Base-by-base conservation (phyloP, 2,113 vertebrate species). In the Anhinga rufa region DNA sequence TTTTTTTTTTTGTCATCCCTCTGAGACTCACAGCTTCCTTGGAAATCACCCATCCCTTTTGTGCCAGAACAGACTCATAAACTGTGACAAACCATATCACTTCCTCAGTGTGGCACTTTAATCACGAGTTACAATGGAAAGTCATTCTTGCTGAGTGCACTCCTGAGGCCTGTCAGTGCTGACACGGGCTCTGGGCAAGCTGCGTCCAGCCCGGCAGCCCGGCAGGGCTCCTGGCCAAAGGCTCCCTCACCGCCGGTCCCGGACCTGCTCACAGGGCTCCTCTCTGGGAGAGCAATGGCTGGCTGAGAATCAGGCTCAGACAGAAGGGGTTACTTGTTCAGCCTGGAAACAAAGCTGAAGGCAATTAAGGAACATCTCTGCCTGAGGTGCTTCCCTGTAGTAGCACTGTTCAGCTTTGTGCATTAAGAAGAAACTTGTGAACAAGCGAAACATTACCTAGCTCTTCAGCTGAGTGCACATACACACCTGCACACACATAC, bases 211-310 rank as follows among this genome's bases (percentile, higher is more conserved):
- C 19, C 4, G 2, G 46, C 18, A 40, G 22, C 42, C 48, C 58
- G 2, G 3, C 17, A 20, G 54, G 36, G 26, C 32, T 69, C 19
- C 54, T 44, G 74, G 83, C 42, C 72, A n/a, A 22, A 34, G 24
- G 29, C 49, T 80, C 5, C 9, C 54, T 18, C 11, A 3, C 9
- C 0, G 4, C 54, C 34, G 2, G 0, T 6, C 49, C 29, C 16
- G 15, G 40, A 15, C 18, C 51, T 14, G 29, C 18, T 16, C 6
- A 21, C 40, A 36, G n/a, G 10, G 5, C 38, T 42, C 25, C 29
- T 14, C 38, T 29, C 8, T 1, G 2, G 3, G 21, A 13, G 12
- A 21, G 17, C 14, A 7, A 5, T 3, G 2, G 28, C 60, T 36
- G 44, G 31, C 28, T 21, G 75, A 11, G 48, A 34, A 17, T 17